Percentiles rank a stretch among this genome's conserved stretches.
Evolutionary conservation across 2,113 vertebrate genomes (phyloP).

Genomic region (Muntiacus muntjak): DNA sequence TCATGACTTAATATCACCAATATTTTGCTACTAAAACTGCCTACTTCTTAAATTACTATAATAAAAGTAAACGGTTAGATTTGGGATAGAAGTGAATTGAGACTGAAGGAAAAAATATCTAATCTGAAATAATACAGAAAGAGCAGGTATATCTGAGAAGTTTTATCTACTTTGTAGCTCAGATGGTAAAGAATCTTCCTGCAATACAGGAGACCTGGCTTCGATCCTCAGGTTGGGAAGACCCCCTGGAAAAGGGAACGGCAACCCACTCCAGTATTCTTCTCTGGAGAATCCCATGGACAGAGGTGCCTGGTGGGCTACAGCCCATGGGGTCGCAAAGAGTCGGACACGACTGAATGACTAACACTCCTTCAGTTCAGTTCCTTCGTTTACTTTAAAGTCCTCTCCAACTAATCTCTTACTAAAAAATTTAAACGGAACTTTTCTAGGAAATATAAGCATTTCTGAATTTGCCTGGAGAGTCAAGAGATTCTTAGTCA

Average conservation of each 20-base stretch:
- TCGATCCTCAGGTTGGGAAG: background rate
- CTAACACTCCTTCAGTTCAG: background rate
- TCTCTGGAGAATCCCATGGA: background rate
- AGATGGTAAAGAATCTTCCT: background rate
- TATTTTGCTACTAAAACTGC: conserved; percentile 22
- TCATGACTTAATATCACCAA: background rate
- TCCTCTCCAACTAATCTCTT: background rate
- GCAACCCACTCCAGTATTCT: background rate
- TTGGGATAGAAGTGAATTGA: background rate
- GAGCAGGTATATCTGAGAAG: background rate
- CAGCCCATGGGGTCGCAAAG: background rate
- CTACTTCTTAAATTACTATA: background rate
- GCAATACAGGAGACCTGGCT: background rate
- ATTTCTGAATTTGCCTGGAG: background rate
- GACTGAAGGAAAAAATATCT: background rate
- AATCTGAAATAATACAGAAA: conserved; percentile 1
- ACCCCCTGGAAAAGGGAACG: background rate
- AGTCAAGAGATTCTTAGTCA: conserved; percentile 12
- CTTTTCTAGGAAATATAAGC: background rate
- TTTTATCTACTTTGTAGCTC: background rate
- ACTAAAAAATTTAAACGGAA: background rate
- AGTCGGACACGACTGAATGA: background rate
- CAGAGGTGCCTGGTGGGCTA: background rate
- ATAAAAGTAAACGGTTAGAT: background rate
- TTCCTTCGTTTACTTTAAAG: background rate